These are phyloP conservation scores for Dusona sp. DNA, from an alignment of 2,888 invertebrate species.

Conservation along the genomic window DNA sequence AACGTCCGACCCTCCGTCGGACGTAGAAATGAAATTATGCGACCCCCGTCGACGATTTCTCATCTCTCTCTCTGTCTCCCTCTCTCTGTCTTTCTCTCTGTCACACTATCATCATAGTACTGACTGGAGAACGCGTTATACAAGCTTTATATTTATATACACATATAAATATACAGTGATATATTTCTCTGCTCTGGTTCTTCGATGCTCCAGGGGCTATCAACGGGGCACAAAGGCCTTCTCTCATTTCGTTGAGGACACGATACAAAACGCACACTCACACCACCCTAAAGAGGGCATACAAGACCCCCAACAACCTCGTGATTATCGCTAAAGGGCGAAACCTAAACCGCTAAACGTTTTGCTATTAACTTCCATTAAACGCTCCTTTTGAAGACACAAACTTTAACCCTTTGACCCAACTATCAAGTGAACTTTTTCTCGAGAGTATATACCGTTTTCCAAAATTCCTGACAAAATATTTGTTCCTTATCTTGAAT, in stretches of 20 bases:
- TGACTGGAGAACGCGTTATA: slow-evolving; percentile 37
- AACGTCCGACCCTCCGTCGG: slow-evolving; percentile 83
- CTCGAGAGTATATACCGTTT: background rate
- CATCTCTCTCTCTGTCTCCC: slow-evolving; percentile 8
- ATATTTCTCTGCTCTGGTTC: slow-evolving; percentile 7
- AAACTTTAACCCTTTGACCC: slow-evolving; percentile 59
- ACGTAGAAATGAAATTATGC: slow-evolving; percentile 85
- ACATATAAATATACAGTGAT: slow-evolving; percentile 27
- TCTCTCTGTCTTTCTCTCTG: slow-evolving; percentile 21
- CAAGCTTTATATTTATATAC: background rate
- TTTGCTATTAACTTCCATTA: slow-evolving; percentile 83
- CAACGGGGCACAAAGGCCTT: slow-evolving; percentile 71
- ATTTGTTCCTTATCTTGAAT: background rate
- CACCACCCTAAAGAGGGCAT: slow-evolving; percentile 39
- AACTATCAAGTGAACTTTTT: slow-evolving; percentile 4
- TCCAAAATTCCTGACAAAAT: background rate
- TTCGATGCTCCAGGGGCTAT: slow-evolving; percentile 61
- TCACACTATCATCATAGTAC: slow-evolving; percentile 23
- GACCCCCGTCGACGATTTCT: slow-evolving; percentile 78
- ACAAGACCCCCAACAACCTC: slow-evolving; percentile 77
- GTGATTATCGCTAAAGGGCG: slow-evolving; percentile 76
- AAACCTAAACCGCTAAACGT: slow-evolving; percentile 83
- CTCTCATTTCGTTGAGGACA: slow-evolving; percentile 71
- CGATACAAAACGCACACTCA: slow-evolving; percentile 59
- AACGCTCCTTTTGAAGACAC: slow-evolving; percentile 81